Evolutionary conservation across 2,888 invertebrate species (phyloP).

Genomic region (Bombylius discolor): DNA sequence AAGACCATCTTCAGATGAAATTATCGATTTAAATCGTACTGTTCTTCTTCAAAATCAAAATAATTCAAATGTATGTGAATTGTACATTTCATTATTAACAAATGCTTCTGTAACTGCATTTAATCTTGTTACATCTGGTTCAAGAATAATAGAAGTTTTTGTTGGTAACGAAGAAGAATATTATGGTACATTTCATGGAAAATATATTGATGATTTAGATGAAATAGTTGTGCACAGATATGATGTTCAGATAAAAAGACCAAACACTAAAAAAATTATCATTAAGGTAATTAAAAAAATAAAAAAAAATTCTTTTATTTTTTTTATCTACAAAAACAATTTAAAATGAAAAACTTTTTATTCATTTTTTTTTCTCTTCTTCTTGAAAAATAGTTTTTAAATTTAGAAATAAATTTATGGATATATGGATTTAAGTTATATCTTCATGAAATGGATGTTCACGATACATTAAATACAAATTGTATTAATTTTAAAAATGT

Average conservation of each 20-base stretch:
- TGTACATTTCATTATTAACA: slow-evolving; percentile 20
- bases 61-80: slow-evolving; percentile 20
- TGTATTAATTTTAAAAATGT: slow-evolving; percentile 26
- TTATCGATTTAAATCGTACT: slow-evolving; percentile 24
- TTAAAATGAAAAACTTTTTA: neutral
- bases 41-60: slow-evolving; percentile 17
- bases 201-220: slow-evolving; percentile 19
- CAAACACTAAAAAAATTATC: slow-evolving; percentile 1
- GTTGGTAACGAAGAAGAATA: slow-evolving; percentile 27
- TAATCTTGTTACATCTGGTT: slow-evolving; percentile 25
- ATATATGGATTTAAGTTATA: slow-evolving; percentile 28
- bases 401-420: slow-evolving; percentile 24
- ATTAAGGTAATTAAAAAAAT: slow-evolving; percentile 2
- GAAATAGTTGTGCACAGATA: slow-evolving; percentile 25
- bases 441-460: slow-evolving; percentile 22
- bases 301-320: neutral
- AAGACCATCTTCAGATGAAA: slow-evolving; percentile 17
- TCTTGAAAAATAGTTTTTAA: neutral
- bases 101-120: slow-evolving; percentile 26
- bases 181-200: slow-evolving; percentile 26
- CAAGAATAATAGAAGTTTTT: slow-evolving; percentile 28
- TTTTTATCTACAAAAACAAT: neutral
- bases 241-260: slow-evolving; percentile 27
- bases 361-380: neutral
- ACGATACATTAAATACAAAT: slow-evolving; percentile 25